Base-by-base conservation (phyloP, 2,888 invertebrate species). In the Mimumesa dahlbomi region DNA sequence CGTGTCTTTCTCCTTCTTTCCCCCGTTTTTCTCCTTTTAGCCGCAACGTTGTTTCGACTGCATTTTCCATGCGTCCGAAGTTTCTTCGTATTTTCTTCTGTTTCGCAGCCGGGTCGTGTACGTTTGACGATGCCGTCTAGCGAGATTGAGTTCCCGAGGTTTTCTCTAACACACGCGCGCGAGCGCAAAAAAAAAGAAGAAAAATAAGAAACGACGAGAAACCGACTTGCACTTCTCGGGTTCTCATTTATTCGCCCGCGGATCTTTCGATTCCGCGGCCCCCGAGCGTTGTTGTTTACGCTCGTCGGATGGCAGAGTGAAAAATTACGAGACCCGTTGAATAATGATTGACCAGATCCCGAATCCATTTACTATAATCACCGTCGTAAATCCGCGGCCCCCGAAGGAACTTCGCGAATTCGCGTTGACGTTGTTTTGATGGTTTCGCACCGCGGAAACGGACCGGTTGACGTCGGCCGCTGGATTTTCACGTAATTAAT, bases 401-500 rank as follows among this genome's bases (percentile, higher is more conserved):
- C 19, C 34, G 38, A 36, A 52, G 43, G 43, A n/a, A 13, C 22
- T 53, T 43, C 22, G 58, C 48, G 75, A 72, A n/a, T 64, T 64
- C 69, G 36, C 58, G 66, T 69, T 58, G 72, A 72, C 48, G 65
- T 70, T 79, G 73, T 79, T 78, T 73, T 73, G 70, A 57, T 70
- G 63, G 63, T 21, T 59, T 38, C 56, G 49, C 48, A 38, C 43
- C 45, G 29, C 46, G 36, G 57, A n/a, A 36, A 38, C 50, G 34
- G 69, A 19, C 29, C 56, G 49, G 69, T 57, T 76, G 78, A 73
- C 73, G n/a, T n/a, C n/a, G 66, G 57, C 52, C 72, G 61, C 52
- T 50, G 67, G 65, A 74, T 72, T 82, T 67, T 70, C 73, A 62
- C 58, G 80, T 82, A 81, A 81, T 81, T 81, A 81, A 81, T 81